phyloP scores from a whole-genome alignment of 1,140 invertebrate genomes.

The Bombus breviceps region DNA sequence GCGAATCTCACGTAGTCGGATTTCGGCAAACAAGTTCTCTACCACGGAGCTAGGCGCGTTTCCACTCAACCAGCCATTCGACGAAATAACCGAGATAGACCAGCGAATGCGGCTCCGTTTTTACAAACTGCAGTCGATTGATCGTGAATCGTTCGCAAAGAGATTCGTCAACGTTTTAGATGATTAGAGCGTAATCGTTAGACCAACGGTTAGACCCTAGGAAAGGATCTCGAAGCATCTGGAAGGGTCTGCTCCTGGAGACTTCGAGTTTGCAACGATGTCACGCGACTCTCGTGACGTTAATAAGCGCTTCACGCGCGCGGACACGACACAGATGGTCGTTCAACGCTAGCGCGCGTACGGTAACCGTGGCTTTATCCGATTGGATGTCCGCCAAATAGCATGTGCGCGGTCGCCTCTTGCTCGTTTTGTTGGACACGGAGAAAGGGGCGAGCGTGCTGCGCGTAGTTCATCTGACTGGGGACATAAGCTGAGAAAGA shows the following conservation, averaged over 20 bases:
- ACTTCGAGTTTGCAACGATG: background rate
- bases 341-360: background rate
- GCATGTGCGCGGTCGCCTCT: constrained; percentile 36
- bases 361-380: constrained; percentile 34
- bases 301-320: constrained; percentile 50
- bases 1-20: constrained; percentile 30
- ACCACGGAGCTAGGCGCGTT: constrained; percentile 29
- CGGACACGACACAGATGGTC: constrained; percentile 17
- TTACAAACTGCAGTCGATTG: background rate
- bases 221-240: background rate
- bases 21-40: constrained; percentile 52
- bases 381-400: constrained; percentile 62
- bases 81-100: constrained; percentile 21
- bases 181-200: background rate
- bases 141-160: background rate
- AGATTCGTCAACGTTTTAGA: background rate
- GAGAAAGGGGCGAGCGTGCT: constrained; percentile 51
- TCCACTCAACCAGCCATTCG: background rate
- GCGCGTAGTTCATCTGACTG: constrained; percentile 10
- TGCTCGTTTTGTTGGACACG: constrained; percentile 38
- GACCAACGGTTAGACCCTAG: background rate
- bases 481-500: constrained; percentile 27
- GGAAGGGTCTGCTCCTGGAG: too few relatives aligned
- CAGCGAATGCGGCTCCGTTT: background rate
- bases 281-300: constrained; percentile 15